Conservation (phyloP, 2,113 vertebrate species). For the Pholis gunnellus region DNA sequence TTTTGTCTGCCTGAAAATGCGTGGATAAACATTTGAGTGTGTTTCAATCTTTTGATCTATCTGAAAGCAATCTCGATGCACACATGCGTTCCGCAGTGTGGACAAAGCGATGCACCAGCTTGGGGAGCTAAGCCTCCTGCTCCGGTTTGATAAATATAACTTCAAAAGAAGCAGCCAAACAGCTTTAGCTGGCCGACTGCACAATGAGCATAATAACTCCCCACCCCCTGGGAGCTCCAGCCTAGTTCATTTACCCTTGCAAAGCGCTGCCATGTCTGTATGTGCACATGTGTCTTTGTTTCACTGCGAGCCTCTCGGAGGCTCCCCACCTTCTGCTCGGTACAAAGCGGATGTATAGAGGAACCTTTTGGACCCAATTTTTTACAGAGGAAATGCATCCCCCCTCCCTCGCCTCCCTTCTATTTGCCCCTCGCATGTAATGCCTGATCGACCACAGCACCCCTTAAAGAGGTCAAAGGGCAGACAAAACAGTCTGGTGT, state of each 20-base stretch:
- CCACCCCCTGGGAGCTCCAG: constrained; percentile 80
- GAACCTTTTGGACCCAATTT: constrained; percentile 80
- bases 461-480: constrained; percentile 88
- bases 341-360: constrained; percentile 81
- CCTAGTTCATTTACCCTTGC: constrained; percentile 80
- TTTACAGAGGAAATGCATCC: constrained; percentile 79
- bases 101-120: constrained; percentile 74
- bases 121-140: constrained; percentile 77
- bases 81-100: constrained; percentile 59
- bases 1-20: constrained; percentile 23
- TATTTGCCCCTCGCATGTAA: constrained; percentile 84
- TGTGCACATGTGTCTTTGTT: constrained; percentile 84
- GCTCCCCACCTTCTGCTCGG: constrained; percentile 75
- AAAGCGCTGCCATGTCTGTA: constrained; percentile 71
- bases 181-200: constrained; percentile 79
- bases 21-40: constrained; percentile 36
- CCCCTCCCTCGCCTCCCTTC: constrained; percentile 62
- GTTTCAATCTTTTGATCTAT: constrained; percentile 53
- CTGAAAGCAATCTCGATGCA: constrained; percentile 53
- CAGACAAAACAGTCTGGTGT: constrained; percentile 89
- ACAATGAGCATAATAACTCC: constrained; percentile 83
- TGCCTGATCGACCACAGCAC: constrained; percentile 88
- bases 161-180: constrained; percentile 84
- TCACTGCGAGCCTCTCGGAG: constrained; percentile 65
- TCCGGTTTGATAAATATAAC: constrained; percentile 82